These are phyloP conservation scores for Lasioglossum calceatum DNA, from an alignment of 2,888 invertebrate species.

Conservation along the genomic window DNA sequence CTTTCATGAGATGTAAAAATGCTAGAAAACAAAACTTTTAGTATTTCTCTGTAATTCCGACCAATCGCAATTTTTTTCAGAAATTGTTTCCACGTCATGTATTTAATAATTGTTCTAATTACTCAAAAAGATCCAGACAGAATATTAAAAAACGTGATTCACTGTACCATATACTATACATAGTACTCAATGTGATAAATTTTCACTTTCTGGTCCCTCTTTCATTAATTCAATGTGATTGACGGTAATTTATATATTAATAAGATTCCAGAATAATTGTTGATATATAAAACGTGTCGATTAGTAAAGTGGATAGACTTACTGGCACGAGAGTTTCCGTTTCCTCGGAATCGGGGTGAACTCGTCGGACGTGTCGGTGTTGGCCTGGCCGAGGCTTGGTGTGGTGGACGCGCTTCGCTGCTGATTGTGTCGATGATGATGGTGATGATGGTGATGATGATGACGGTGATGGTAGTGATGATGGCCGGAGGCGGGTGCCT, in stretches of 20 bases:
- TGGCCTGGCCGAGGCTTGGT: slow-evolving; percentile 56
- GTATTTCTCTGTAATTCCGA: too few relatives aligned
- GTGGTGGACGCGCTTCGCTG: slow-evolving; percentile 68
- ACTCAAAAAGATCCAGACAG: too few relatives aligned
- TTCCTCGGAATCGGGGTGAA: slow-evolving; percentile 81
- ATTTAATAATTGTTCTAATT: not conserved
- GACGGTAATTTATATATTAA: not conserved
- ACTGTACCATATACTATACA: too few relatives aligned
- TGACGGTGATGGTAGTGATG: slow-evolving; percentile 76
- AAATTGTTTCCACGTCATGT: not conserved
- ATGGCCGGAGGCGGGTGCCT: slow-evolving; percentile 72
- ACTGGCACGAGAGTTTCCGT: slow-evolving; percentile 85
- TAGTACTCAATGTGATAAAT: too few relatives aligned
- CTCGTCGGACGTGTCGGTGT: slow-evolving; percentile 70
- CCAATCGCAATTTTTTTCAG: too few relatives aligned
- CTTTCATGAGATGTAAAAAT: not conserved
- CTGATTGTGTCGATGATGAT: slow-evolving; percentile 75
- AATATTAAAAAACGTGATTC: too few relatives aligned
- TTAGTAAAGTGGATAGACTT: slow-evolving; percentile 71
- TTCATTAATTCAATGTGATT: not conserved
- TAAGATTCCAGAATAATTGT: not conserved
- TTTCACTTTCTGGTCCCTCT: not conserved
- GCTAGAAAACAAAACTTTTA: not conserved
- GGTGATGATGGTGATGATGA: slow-evolving; percentile 76
- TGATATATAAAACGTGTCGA: not conserved